Conservation (phyloP, 2,888 invertebrate genomes). For the Leucoptera coffeella region DNA sequence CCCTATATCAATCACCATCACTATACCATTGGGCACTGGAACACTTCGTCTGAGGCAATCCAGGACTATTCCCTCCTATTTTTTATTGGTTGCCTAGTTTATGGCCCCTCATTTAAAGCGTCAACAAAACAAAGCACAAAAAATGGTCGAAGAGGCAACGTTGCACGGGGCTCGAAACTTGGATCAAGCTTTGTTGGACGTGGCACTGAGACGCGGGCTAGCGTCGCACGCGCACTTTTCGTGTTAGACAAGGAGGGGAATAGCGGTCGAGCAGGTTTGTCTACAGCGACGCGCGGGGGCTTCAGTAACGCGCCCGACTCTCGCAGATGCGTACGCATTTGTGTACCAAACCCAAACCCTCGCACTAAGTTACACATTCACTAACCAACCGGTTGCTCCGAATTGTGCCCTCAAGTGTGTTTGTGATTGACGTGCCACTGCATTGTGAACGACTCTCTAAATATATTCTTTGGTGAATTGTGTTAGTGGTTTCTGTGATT, state of each 20-base stretch:
- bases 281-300: constrained; percentile 10
- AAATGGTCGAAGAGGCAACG: constrained; percentile 31
- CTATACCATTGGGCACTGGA: no score
- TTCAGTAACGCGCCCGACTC: neutral
- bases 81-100: constrained; percentile 29
- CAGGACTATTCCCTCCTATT: constrained; percentile 11
- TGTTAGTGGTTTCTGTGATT: no score
- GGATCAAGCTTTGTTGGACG: constrained; percentile 35
- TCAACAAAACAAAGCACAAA: constrained; percentile 39
- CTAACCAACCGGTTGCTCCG: constrained; percentile 31
- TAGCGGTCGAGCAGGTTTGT: constrained; percentile 33
- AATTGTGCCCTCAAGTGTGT: constrained; percentile 2
- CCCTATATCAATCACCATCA: no score
- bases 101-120: constrained; percentile 40
- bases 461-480: no score
- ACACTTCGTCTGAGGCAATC: no score
- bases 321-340: no score
- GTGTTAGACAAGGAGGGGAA: constrained; percentile 23
- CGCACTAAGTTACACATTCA: no score
- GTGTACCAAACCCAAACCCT: no score
- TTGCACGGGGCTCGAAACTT: constrained; percentile 16
- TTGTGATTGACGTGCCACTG: neutral
- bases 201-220: no score
- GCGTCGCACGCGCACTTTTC: constrained; percentile 45
- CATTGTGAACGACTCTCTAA: no score